These are phyloP conservation scores for Conchocele bisecta DNA, from an alignment of 2,888 invertebrate genomes.

Conservation along the genomic window DNA sequence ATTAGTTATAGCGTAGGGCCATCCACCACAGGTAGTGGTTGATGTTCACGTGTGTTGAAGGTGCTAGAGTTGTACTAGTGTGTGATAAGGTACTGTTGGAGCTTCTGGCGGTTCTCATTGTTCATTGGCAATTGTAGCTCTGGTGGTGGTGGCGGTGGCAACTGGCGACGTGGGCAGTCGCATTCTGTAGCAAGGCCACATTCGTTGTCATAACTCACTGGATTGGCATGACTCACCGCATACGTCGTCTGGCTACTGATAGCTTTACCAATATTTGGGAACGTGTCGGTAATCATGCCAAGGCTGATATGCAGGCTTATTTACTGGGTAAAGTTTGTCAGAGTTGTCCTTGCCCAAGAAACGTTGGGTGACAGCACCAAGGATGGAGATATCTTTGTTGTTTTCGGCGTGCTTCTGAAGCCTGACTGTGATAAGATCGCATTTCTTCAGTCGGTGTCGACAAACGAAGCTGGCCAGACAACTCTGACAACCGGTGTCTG, in stretches of 20 bases:
- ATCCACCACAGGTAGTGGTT: conserved; percentile 44
- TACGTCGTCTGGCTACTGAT: too few species aligned
- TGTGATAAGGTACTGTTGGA: conserved; percentile 39
- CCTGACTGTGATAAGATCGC: conserved; percentile 66
- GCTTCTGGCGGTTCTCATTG: conserved; percentile 27
- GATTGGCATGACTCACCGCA: too few species aligned
- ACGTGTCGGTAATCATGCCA: conserved; percentile 56
- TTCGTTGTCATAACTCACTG: too few species aligned
- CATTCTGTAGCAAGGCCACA: background rate
- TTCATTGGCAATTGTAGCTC: conserved; percentile 40
- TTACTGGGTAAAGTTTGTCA: conserved; percentile 63
- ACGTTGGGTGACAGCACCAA: conserved; percentile 62
- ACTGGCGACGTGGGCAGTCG: conserved; percentile 3
- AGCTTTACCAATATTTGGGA: conserved; percentile 53
- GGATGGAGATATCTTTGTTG: conserved; percentile 60
- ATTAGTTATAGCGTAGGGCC: conserved; percentile 30
- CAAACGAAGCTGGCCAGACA: conserved; percentile 61
- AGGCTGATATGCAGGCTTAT: conserved; percentile 62
- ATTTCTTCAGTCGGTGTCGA: conserved; percentile 48
- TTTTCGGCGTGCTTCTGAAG: conserved; percentile 69
- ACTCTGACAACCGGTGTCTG: conserved; percentile 63
- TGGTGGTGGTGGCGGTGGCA: conserved; percentile 21
- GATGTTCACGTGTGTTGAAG: conserved; percentile 55
- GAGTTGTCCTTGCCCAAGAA: conserved; percentile 48
- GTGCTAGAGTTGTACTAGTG: conserved; percentile 48